Base-by-base conservation (phyloP, 2,113 vertebrate genomes). In the Tupaia chinensis region DNA sequence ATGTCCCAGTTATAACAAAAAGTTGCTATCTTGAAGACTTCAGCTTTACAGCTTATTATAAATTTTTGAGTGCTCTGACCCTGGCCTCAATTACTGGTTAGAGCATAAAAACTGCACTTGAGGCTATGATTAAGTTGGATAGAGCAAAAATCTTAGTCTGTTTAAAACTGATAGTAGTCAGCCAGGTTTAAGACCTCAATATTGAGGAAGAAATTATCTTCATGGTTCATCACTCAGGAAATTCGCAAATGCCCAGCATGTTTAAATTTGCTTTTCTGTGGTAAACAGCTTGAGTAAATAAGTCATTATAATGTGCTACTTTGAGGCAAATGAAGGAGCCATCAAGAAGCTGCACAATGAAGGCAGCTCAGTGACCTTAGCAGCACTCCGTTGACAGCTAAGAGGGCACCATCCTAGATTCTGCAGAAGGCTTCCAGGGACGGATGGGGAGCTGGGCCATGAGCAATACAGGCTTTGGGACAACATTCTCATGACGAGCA, bases 321-420 rank as follows among this genome's bases (percentile, higher is more conserved):
- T 19, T 27, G 5, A n/a, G 19, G 13, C 34, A 9, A 34, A 29
- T 3, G 5, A 78, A 78, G 25, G 20, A 7, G 0, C 9, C 1
- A 0, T 0, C 4, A 19, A 29, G 34, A 9, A 27, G 2, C 0
- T 0, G 14, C 20, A 19, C 44, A 9, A 1, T 1, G 25, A n/a
- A 25, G 15, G 11, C 60, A 11, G 12, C 32, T 69, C 23, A 17
- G n/a, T 7, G 7, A 7, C n/a, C 4, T 44, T 44, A 1, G 13
- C 0, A 5, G 9, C 2, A 19, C 7, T 12, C 8, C 5, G 4
- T 10, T 4, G 0, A 1, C 14, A 2, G 9, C 61, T 9, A 8
- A 1, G 20, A 25, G 11, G 13, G 8, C 2, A 6, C 29, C 0
- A 0, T 9, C 68, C 5, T 5, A 0, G 1, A 56, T 9, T 4